Conservation (phyloP, 2,113 vertebrate genomes). For the Eulemur macaco region DNA sequence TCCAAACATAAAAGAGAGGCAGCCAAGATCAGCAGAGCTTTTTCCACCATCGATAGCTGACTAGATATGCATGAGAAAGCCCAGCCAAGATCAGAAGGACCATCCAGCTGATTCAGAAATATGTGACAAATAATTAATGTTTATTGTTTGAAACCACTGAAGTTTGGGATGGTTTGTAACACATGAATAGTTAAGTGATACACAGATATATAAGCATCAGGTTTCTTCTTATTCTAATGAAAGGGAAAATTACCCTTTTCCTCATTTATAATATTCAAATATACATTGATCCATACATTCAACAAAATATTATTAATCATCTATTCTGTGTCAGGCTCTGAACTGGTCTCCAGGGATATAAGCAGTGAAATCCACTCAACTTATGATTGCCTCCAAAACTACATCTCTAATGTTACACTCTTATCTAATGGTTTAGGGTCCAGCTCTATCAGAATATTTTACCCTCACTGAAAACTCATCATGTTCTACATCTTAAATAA, state of each 20-base stretch:
- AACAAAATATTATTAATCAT: not conserved
- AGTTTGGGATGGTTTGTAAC: not conserved
- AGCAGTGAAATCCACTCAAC: not conserved
- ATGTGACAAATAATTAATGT: not conserved
- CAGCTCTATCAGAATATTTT: not conserved
- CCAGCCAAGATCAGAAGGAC: not conserved
- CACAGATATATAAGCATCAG: not conserved
- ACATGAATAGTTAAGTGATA: not conserved
- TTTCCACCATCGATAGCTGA: not conserved
- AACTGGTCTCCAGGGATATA: not conserved
- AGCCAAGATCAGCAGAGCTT: not conserved
- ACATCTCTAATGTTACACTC: not conserved
- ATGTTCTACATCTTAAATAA: slow-evolving; percentile 13
- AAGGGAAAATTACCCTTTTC: not conserved
- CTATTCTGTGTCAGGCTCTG: not conserved
- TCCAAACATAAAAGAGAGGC: not conserved
- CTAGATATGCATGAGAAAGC: not conserved
- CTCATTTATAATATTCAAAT: slow-evolving; percentile 11
- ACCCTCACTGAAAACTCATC: not conserved
- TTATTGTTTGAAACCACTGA: not conserved
- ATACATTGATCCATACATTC: not conserved
- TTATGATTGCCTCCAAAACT: not conserved
- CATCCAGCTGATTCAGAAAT: not conserved
- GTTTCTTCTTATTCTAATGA: not conserved
- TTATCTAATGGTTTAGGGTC: not conserved